phyloP scores from a whole-genome alignment of 2,888 invertebrate species.

The Asteroscopus sphinx region DNA sequence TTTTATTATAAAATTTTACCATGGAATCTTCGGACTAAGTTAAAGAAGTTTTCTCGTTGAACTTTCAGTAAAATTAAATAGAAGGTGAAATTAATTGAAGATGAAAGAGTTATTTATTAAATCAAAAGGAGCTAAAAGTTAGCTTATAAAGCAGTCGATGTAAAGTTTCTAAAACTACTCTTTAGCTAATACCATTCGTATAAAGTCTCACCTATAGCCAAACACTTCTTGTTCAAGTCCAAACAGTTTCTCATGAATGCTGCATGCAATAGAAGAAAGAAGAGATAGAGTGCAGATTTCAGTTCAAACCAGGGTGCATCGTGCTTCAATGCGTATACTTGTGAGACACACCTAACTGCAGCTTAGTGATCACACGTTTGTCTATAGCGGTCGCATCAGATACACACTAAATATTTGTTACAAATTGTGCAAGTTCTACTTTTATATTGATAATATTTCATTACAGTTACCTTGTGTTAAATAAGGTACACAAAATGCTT shows the following conservation, averaged over 20 bases:
- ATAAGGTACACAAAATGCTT: slow-evolving; percentile 10
- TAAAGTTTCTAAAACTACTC: slow-evolving; percentile 27
- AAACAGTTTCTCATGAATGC: slow-evolving; percentile 95
- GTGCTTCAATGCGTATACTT: slow-evolving; percentile 66
- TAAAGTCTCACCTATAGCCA: slow-evolving; percentile 91
- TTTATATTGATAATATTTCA: slow-evolving; percentile 18
- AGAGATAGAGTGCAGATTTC: slow-evolving; percentile 86
- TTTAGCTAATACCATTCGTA: slow-evolving; percentile 50
- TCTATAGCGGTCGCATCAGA: slow-evolving; percentile 23
- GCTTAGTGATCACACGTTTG: slow-evolving; percentile 51
- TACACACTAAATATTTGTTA: slow-evolving; percentile 11
- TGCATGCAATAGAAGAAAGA: slow-evolving; percentile 92
- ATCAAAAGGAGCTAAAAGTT: neutral
- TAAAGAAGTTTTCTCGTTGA: neutral
- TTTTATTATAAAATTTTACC: too few species aligned
- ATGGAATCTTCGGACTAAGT: neutral
- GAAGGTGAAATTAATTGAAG: neutral
- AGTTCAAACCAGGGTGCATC: slow-evolving; percentile 66
- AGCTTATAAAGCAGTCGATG: slow-evolving; percentile 29
- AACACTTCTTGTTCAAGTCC: slow-evolving; percentile 94
- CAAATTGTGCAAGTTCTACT: slow-evolving; percentile 40
- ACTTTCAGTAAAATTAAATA: neutral
- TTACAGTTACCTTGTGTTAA: neutral
- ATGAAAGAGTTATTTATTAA: neutral
- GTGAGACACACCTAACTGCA: slow-evolving; percentile 57